Evolutionary conservation across 1,140 invertebrate genomes (phyloP).

Genomic region (Drosophila kikkawai): DNA sequence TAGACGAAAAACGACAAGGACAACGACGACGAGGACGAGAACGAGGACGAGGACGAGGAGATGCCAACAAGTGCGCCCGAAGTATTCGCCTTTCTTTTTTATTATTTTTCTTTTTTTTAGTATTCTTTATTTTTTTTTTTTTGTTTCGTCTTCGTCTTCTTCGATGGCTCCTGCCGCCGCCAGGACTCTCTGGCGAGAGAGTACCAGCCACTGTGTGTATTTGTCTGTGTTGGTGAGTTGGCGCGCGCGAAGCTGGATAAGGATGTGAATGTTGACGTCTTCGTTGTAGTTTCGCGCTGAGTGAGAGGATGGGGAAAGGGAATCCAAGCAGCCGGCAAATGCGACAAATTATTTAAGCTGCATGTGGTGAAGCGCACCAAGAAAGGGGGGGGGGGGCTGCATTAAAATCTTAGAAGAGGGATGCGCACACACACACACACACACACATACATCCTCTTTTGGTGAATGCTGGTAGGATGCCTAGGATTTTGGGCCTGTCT

Average conservation of each 20-base stretch:
- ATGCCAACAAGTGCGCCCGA: slow-evolving; percentile 79
- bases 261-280: slow-evolving; percentile 64
- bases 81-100: slow-evolving; percentile 47
- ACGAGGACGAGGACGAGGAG: slow-evolving; percentile 42
- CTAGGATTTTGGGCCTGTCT: slow-evolving; percentile 41
- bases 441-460: neutral
- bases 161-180: neutral
- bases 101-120: slow-evolving; percentile 7
- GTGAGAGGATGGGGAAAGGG: neutral
- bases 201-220: slow-evolving; percentile 1
- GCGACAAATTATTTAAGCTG: slow-evolving; percentile 78
- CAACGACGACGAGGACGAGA: slow-evolving; percentile 20
- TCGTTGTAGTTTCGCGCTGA: slow-evolving; percentile 69
- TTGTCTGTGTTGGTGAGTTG: slow-evolving; percentile 7
- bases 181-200: neutral
- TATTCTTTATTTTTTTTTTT: slow-evolving; percentile 31
- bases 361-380: slow-evolving; percentile 45
- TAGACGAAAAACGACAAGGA: slow-evolving; percentile 51
- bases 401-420: slow-evolving; percentile 54
- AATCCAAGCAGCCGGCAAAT: slow-evolving; percentile 46
- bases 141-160: slow-evolving; percentile 19
- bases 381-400: slow-evolving; percentile 6
- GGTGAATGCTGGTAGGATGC: neutral
- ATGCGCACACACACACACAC: slow-evolving; percentile 10
- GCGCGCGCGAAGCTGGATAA: slow-evolving; percentile 19